Base-by-base conservation (phyloP, 2,113 vertebrate genomes). In the Scartelaos histophorus region DNA sequence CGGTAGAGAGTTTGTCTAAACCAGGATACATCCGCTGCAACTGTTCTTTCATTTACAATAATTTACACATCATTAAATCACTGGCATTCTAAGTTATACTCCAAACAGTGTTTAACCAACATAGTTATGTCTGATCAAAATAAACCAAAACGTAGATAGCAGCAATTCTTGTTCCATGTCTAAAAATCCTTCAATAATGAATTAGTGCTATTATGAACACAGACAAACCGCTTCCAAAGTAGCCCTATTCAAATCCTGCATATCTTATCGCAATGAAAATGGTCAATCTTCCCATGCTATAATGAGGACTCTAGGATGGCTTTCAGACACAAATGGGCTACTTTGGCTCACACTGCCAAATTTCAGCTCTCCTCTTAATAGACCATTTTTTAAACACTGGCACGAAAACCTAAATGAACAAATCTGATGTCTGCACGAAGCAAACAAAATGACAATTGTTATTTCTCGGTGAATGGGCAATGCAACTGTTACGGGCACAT, bases 261-360 rank as follows among this genome's bases (percentile, higher is more conserved):
- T 73, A 76, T 78, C 49, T 65, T 49, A 78, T 75, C 73, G 47
- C 49, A 75, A 74, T 83, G 68, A 74, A 82, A 86, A 82, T 71
- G 46, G 61, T 76, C 66, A 62, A 64, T 62, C 57, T 73, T 51
- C 29, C 34, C 70, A 69, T 84, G 54, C 73, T 73, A 34, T 81
- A 80, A 90, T 78, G 75, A 82, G 72, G 43, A 51, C 49, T 76
- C 49, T 70, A 71, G 75, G 68, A 86, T 81, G 70, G 67, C 81
- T 78, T 80, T 46, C 85, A 54, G 51, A 78, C 74, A 75, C 45
- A 71, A 82, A 83, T 66, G 54, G 75, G 68, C 58, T 45, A 24
- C 71, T 45, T 19, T 57, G 68, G 67, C 66, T 61, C 46, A 15
- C 13, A 11, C 70, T 67, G 53, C 69, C 69, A 82, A 75, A 74